Evolutionary conservation across 2,888 invertebrate species (phyloP), one percentile per base, ranked within the genome.

Genomic region (Platypus cylindrus): DNA sequence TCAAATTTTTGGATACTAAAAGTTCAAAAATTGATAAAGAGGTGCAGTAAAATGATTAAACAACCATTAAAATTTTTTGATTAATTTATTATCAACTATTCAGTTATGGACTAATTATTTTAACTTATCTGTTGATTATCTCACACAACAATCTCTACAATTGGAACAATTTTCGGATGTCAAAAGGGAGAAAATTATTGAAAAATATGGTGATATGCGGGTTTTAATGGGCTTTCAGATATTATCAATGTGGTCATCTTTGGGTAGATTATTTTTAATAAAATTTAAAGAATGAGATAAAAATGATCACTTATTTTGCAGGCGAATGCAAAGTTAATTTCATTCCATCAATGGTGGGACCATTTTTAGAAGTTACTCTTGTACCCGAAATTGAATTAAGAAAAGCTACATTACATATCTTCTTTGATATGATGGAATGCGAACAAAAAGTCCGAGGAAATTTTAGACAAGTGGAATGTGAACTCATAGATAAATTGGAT

Each of bases 361-460:
- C 90, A 0, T 83, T 94, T 49, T 68, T 95, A 25, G 89, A 93
- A 63, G 89, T 94, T 3, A 93, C 93, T 0, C 66, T 94, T 18
- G 89, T 94, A 3, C 84, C 85, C 1, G 86, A 90, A 52, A 73
- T 74, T 22, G 82, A 84, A 46, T 60, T 95, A 5, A 71, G 94
- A 0, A 81, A 87, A 47, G 87, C 89, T 0, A 93, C 91, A 0
- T 63, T 94, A 8, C 86, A 89, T 5, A 89, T 94, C 27, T 83
- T 94, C 50, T 93, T 89, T 51, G 89, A 93, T 48, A 83, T 95
- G 73, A 93, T 95, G 85, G 86, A 91, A 46, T 86, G 86, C 50
- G 93, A 94, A 54, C 79, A 83, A 40, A 67, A 69, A 53, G 75
- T 78, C 2, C 74, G 83, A 0, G 90, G 90, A 0, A 84, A 86